Base-by-base conservation (phyloP, 2,113 vertebrate species). In the Vulpes vulpes region DNA sequence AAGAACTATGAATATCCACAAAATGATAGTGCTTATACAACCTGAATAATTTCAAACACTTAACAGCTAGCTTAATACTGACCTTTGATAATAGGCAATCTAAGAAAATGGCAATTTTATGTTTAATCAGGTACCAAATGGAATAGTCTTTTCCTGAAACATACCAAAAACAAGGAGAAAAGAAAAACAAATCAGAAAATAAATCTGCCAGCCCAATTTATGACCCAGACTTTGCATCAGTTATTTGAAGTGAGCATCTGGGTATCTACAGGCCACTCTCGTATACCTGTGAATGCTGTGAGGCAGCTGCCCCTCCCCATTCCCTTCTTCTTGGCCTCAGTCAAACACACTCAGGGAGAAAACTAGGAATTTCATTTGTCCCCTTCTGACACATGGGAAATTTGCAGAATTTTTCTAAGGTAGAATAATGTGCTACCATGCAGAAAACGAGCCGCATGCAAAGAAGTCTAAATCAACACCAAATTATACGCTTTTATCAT, bases 81-180 rank as follows among this genome's bases (percentile, higher is more conserved):
- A 83, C n/a, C 25, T 74, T 86, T 59, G n/a, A n/a, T 80, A 92
- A 92, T 23, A 94, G 57, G 59, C 84, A 76, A 78, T 93, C 67
- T 81, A 85, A 88, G 90, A 87, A 95, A 92, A 90, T 1, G 67
- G n/a, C 51, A 80, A 88, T 85, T 95, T 87, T 82, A 87, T 93
- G 65, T 85, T 94, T 94, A 94, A 93, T 89, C 20, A 25, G 73
- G 8, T 84, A 62, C 25, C 19, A 2, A 17, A 25, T 82, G 8
- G 53, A 80, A 89, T 12, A 51, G 84, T 60, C 22, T 76, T 91
- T 88, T 62, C 65, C 53, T 80, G 84, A 92, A 94, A 94, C 81
- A 51, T 57, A 85, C 35, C 27, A 25, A 81, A 71, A 79, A 49
- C 22, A 76, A 76, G 85, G 32, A 53, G 3, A 65, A 27, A 67